phyloP scores from a whole-genome alignment of 2,797 vertebrate genomes.

The Enteromius paludinosus region DNA sequence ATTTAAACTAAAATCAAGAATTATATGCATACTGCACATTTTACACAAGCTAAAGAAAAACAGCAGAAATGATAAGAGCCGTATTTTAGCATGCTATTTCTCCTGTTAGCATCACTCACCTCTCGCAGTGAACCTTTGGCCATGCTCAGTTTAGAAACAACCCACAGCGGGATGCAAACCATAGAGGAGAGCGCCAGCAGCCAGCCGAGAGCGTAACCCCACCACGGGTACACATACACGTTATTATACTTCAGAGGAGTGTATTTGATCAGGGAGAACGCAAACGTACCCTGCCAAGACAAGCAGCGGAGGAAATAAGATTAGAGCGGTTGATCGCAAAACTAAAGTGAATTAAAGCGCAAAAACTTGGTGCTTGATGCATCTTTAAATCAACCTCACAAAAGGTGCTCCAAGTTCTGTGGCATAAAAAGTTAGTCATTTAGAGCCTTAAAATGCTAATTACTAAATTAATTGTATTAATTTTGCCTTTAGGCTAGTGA shows the following conservation, averaged over 20 bases:
- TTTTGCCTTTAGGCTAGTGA: background rate
- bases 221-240: constrained; percentile 93
- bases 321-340: background rate
- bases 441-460: background rate
- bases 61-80: background rate
- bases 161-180: constrained; percentile 90
- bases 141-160: constrained; percentile 80
- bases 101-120: constrained; percentile 69
- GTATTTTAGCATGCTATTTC: background rate
- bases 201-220: constrained; percentile 93
- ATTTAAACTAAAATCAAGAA: background rate
- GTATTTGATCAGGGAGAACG: constrained; percentile 94
- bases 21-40: background rate
- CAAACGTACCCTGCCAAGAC: constrained; percentile 86
- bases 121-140: constrained; percentile 89
- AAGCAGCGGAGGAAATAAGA: background rate
- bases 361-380: background rate
- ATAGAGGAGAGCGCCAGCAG: constrained; percentile 92
- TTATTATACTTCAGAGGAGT: constrained; percentile 95
- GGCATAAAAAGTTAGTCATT: background rate
- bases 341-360: background rate
- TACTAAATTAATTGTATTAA: background rate
- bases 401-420: background rate
- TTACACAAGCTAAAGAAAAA: background rate
- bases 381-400: background rate